These are phyloP conservation scores for Sinonovacula constricta DNA, from an alignment of 1,140 invertebrate species.

Conservation along the genomic window DNA sequence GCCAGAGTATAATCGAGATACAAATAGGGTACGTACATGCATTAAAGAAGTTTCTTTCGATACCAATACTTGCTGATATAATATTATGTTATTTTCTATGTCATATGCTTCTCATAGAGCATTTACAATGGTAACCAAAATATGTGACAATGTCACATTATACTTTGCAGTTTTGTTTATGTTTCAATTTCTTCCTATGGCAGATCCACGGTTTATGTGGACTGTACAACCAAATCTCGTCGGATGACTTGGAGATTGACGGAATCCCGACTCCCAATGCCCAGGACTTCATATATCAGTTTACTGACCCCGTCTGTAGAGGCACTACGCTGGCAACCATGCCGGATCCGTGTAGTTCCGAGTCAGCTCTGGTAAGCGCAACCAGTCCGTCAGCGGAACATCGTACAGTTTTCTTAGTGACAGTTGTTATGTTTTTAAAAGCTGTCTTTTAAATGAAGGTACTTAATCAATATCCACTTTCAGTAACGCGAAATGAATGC, in stretches of 20 bases:
- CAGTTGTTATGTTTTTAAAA: too few species aligned
- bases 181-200: background rate
- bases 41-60: background rate
- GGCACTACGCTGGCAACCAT: background rate
- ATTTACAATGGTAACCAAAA: too few species aligned
- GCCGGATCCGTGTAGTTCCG: background rate
- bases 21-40: constrained; percentile 5
- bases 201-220: constrained; percentile 51
- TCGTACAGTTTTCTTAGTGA: too few species aligned
- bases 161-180: too few species aligned
- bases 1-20: constrained; percentile 47
- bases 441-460: too few species aligned
- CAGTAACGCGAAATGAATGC: too few species aligned
- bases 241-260: constrained; percentile 33
- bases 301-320: constrained; percentile 21
- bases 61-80: too few species aligned
- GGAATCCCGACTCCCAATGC: background rate
- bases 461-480: too few species aligned
- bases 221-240: constrained; percentile 29
- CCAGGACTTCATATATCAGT: constrained; percentile 36
- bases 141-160: too few species aligned
- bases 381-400: too few species aligned
- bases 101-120: too few species aligned
- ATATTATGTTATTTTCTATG: too few species aligned
- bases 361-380: background rate